Percentiles rank a stretch among this genome's conserved stretches.
phyloP scores from a whole-genome alignment of 2,888 invertebrate species.

The Athalia circularis region DNA sequence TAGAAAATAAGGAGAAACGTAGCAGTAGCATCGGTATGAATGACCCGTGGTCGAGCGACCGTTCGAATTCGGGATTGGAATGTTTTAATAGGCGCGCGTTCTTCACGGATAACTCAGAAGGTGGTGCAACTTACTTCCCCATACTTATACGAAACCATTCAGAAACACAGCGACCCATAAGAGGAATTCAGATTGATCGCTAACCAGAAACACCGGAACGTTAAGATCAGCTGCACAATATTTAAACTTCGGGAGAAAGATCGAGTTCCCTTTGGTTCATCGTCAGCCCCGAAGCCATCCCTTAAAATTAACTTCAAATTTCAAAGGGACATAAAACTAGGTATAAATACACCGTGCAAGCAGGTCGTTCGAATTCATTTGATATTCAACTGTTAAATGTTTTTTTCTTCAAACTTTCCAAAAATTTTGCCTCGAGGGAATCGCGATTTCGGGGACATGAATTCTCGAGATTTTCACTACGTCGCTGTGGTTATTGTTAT shows the following conservation, averaged over 20 bases:
- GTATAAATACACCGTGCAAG: no score
- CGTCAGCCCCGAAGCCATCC: neutral
- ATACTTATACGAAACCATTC: conserved; percentile 23
- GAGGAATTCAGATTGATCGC: conserved; percentile 47
- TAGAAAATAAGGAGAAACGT: no score
- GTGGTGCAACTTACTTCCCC: neutral
- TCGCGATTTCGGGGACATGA: no score
- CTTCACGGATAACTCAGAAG: conserved; percentile 15
- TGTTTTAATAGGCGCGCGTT: conserved; percentile 59
- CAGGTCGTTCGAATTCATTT: no score
- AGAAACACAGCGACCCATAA: conserved; percentile 38
- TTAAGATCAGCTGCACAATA: neutral
- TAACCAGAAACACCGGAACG: conserved; percentile 29
- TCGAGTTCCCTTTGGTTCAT: no score
- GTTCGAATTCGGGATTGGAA: conserved; percentile 61
- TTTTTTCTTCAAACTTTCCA: no score
- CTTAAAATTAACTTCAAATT: conserved; percentile 35
- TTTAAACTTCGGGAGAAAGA: no score
- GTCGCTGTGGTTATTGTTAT: no score
- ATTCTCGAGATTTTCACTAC: no score
- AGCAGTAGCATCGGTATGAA: conserved; percentile 52
- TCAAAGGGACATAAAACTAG: neutral
- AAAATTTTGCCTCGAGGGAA: no score
- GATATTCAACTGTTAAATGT: no score
- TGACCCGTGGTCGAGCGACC: conserved; percentile 52